Percentiles rank a stretch among this genome's conserved stretches.
Conservation (phyloP, 2,113 vertebrate genomes). For the Spea bombifrons region DNA sequence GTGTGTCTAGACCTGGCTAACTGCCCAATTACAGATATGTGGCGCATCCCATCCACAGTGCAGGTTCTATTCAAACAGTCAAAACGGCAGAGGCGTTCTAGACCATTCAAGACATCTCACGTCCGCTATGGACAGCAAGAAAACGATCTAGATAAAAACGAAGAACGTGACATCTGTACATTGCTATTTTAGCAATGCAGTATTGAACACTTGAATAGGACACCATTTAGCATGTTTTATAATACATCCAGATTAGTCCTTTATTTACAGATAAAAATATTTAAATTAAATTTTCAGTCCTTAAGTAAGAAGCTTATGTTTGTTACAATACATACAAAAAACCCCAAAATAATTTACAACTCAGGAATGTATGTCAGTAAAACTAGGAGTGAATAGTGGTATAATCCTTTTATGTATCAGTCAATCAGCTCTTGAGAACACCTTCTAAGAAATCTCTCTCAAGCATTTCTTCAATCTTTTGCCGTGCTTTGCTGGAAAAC, state of each 20-base stretch:
- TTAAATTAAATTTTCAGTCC: conserved; percentile 87
- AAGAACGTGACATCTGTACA: conserved; percentile 52
- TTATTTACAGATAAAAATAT: conserved; percentile 87
- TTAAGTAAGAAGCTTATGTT: conserved; percentile 67
- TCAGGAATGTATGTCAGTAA: conserved; percentile 55
- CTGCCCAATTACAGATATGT: too few species aligned
- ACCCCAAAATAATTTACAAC: conserved; percentile 66
- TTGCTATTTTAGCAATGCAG: neutral
- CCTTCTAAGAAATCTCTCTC: conserved; percentile 98
- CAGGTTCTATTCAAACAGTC: too few species aligned
- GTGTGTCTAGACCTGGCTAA: too few species aligned
- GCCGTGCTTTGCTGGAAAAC: conserved; percentile 88
- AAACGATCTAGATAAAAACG: conserved; percentile 56
- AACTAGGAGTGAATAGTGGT: conserved; percentile 53
- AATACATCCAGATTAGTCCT: conserved; percentile 73
- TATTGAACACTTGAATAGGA: conserved; percentile 15
- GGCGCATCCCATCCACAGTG: too few species aligned
- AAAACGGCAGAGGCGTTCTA: too few species aligned
- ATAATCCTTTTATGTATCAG: neutral
- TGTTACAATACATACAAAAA: conserved; percentile 76
- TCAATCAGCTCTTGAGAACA: conserved; percentile 84
- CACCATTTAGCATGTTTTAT: conserved; percentile 78
- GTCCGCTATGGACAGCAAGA: neutral
- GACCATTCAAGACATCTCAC: too few species aligned
- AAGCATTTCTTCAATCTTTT: conserved; percentile 97